These are phyloP conservation scores for Tetrao urogallus DNA, from an alignment of 2,113 vertebrate species.

Conservation along the genomic window DNA sequence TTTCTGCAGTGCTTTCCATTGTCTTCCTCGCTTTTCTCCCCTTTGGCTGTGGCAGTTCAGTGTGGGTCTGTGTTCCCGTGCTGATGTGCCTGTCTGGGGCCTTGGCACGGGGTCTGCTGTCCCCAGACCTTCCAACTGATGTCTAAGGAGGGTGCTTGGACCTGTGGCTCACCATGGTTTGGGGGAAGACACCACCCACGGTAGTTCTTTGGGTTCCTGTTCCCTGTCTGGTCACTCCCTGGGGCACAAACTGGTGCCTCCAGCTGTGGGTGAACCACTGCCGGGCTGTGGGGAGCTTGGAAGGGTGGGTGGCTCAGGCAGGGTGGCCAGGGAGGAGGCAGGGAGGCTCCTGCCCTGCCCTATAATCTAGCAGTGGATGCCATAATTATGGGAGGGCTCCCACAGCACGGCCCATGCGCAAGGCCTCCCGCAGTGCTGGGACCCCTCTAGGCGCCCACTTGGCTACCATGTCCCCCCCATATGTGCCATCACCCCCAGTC, in stretches of 20 bases:
- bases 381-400: conserved; percentile 22
- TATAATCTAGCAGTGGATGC: conserved; percentile 40
- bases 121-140: background rate
- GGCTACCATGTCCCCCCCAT: background rate
- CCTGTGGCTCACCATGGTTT: too few species aligned
- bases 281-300: background rate
- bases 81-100: accelerated
- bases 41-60: background rate
- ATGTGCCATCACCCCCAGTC: background rate
- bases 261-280: background rate
- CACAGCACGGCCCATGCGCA: background rate
- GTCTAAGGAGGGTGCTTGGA: background rate
- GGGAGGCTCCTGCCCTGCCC: background rate
- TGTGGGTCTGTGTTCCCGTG: background rate
- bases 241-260: background rate
- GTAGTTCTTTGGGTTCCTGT: background rate
- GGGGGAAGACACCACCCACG: background rate
- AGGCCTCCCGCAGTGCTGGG: accelerated
- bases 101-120: background rate
- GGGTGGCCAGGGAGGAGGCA: conserved; percentile 34
- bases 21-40: accelerated
- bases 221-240: too few species aligned
- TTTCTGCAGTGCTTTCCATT: background rate
- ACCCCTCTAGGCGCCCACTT: background rate
- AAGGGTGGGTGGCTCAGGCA: background rate